These are phyloP conservation scores for Drosophila buzzatii DNA, from an alignment of 2,888 invertebrate genomes.

Conservation along the genomic window DNA sequence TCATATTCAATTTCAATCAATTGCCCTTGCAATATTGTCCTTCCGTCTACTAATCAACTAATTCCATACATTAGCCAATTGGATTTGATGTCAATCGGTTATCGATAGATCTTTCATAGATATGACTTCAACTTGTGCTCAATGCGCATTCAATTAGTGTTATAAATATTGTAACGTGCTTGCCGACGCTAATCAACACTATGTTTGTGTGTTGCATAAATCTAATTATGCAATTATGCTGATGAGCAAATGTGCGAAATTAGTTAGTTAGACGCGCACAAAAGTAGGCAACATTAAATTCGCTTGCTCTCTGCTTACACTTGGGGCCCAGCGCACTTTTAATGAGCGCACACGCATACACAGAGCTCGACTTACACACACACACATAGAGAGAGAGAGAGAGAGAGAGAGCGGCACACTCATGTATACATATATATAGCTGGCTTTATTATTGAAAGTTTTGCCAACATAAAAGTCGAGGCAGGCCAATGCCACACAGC, in stretches of 20 bases:
- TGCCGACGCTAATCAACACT: slow-evolving; percentile 45
- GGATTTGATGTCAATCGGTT: not conserved
- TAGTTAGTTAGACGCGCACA: slow-evolving; percentile 68
- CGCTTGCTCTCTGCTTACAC: slow-evolving; percentile 29
- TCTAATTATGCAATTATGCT: slow-evolving; percentile 64
- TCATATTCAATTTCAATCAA: not conserved
- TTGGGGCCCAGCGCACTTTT: slow-evolving; percentile 58
- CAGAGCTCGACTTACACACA: slow-evolving; percentile 17
- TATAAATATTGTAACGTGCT: not conserved
- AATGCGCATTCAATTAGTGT: slow-evolving; percentile 3
- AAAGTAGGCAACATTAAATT: slow-evolving; percentile 75
- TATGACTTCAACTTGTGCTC: not conserved
- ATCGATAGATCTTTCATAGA: not conserved
- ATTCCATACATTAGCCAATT: slow-evolving; percentile 8
- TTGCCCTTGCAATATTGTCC: not conserved
- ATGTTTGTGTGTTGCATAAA: slow-evolving; percentile 30
- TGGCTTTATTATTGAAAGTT: slow-evolving; percentile 67
- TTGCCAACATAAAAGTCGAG: slow-evolving; percentile 50
- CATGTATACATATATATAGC: not conserved
- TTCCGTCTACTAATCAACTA: not conserved
- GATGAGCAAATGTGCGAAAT: slow-evolving; percentile 60
- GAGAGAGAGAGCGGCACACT: too few species aligned
- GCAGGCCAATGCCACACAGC: slow-evolving; percentile 19
- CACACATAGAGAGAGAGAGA: not conserved
- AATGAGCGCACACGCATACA: slow-evolving; percentile 66